Evolutionary conservation across 2,888 invertebrate genomes (phyloP).

Genomic region (Aspidiotus rigidus): DNA sequence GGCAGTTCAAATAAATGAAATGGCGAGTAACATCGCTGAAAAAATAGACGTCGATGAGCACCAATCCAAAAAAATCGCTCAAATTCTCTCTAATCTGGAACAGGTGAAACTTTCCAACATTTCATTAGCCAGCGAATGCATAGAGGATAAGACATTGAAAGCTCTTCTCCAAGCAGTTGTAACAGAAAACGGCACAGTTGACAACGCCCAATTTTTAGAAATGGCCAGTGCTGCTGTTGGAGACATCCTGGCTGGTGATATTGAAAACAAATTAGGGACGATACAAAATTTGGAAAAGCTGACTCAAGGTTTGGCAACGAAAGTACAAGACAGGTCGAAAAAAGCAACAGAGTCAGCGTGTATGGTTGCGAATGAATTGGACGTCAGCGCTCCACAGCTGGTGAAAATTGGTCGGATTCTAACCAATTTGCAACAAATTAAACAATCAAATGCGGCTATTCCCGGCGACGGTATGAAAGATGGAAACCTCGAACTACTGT

Average conservation of each 20-base stretch:
- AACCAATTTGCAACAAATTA: conserved; percentile 37
- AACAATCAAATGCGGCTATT: conserved; percentile 1
- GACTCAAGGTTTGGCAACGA: neutral
- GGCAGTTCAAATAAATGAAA: conserved; percentile 42
- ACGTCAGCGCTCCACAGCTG: conserved; percentile 38
- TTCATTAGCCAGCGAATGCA: neutral
- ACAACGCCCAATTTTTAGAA: neutral
- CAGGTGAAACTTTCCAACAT: conserved; percentile 7
- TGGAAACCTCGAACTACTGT: conserved; percentile 6
- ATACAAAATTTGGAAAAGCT: conserved; percentile 6
- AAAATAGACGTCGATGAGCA: conserved; percentile 43
- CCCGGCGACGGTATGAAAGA: conserved; percentile 6
- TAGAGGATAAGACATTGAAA: neutral
- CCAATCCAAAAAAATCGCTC: conserved; percentile 45
- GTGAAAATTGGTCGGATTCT: conserved; percentile 46
- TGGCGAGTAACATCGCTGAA: conserved; percentile 39
- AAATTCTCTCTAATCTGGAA: conserved; percentile 42
- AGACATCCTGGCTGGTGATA: conserved; percentile 1
- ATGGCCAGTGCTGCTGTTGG: conserved; percentile 8
- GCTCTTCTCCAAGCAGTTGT: neutral
- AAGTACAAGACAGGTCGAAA: neutral
- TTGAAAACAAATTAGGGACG: neutral
- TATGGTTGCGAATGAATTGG: conserved; percentile 1
- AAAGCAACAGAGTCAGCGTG: neutral
- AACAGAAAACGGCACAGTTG: neutral